phyloP scores from a whole-genome alignment of 2,888 invertebrate species.

The Lamproptera curius region DNA sequence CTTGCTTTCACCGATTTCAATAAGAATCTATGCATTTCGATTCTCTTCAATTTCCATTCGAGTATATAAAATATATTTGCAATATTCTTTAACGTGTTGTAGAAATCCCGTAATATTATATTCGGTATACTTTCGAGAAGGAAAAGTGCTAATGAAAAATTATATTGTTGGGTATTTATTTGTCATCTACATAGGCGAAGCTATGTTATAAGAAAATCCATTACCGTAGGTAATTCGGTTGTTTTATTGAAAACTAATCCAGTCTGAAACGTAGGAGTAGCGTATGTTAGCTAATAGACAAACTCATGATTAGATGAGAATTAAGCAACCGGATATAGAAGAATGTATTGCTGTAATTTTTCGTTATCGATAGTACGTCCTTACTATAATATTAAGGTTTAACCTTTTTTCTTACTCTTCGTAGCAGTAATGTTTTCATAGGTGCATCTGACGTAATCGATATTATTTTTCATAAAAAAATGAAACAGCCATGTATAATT shows the following conservation, averaged over 20 bases:
- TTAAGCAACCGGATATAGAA: too few relatives aligned
- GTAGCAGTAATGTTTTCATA: too few relatives aligned
- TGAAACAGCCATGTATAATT: background rate
- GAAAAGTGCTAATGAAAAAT: conserved; percentile 1
- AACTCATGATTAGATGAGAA: conserved; percentile 9
- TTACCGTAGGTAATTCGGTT: conserved; percentile 30
- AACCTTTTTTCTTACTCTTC: too few relatives aligned
- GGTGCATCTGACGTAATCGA: too few relatives aligned
- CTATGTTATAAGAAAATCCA: conserved; percentile 18
- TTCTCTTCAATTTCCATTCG: too few relatives aligned
- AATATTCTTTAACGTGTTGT: background rate
- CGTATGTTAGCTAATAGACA: background rate
- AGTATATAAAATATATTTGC: too few relatives aligned
- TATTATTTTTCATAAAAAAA: too few relatives aligned
- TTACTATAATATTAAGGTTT: too few relatives aligned
- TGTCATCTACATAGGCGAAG: background rate
- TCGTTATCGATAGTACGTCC: too few relatives aligned
- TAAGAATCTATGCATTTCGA: conserved; percentile 1
- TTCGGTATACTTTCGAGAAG: conserved; percentile 4
- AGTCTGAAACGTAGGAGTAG: conserved; percentile 11
- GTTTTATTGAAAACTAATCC: conserved; percentile 19
- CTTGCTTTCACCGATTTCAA: conserved; percentile 24
- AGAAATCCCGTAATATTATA: background rate
- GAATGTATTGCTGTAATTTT: too few relatives aligned
- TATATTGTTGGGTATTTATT: background rate